Base-by-base conservation (phyloP, 1,140 invertebrate species). In the Zaprionus camerounensis region DNA sequence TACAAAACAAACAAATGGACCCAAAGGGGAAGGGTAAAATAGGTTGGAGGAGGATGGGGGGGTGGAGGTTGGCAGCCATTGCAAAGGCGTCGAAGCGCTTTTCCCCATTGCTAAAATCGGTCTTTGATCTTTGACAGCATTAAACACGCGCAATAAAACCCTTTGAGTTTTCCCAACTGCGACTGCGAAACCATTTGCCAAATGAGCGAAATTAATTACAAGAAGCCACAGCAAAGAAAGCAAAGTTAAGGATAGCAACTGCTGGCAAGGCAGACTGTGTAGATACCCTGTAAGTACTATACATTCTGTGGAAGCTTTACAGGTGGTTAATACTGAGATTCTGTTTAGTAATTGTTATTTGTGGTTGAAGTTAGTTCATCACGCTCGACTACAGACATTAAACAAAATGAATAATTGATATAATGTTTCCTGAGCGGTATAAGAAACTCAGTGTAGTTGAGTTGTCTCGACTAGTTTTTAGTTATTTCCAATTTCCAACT, bases 151-250 rank as follows among this genome's bases (percentile, higher is more conserved):
- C 84, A 88, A 88, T 88, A 74, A 90, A 88, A 88, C 70, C 72
- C 84, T 88, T 88, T 88, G 84, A 84, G 65, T 77, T 66, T 62
- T 73, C 46, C 31, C 53, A 49, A 71, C 22, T 56, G 24, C 62
- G 41, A n/a, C n/a, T 55, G 51, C 63, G 67, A 87, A 87, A 76
- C 77, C 83, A 87, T 87, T 87, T 87, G 71, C 63, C 80, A 87
- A 87, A 87, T 87, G 83, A 88, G 53, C 78, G 77, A 87, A 87
- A 87, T 88, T 87, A 87, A 87, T 87, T 87, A 88, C 81, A 80
- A 71, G 74, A 80, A 87, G 84, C 83, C 83, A 46, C 78, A 87
- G 77, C 56, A 82, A 75, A 71, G 57, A 44, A 74, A 87, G 77
- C 56, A 80, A 75, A 68, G 53, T 41, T 17, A 55, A 49, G 20